Percentiles rank a stretch among this genome's conserved stretches.
Evolutionary conservation across 2,797 vertebrate genomes (phyloP).

Genomic region (Gambelia wislizenii): DNA sequence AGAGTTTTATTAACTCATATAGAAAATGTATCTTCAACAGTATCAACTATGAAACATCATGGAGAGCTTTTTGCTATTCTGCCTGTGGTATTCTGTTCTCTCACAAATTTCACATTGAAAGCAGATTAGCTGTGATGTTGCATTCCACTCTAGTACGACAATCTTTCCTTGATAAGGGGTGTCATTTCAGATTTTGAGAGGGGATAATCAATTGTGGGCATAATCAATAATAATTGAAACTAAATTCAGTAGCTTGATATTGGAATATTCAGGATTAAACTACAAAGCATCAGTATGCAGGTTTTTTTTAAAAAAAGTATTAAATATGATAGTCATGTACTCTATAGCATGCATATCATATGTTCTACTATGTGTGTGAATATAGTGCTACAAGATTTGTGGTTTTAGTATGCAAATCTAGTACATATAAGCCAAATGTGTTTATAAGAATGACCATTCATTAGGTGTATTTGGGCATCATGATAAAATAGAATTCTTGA

Average conservation of each 20-base stretch:
- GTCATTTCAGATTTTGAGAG: neutral
- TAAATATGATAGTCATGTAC: neutral
- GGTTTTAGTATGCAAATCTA: too few species aligned
- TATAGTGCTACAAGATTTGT: neutral
- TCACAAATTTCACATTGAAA: neutral
- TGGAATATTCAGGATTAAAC: neutral
- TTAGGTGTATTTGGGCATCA: neutral
- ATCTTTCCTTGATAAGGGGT: neutral
- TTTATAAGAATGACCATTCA: neutral
- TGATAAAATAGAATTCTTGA: neutral
- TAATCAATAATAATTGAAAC: neutral
- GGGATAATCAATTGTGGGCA: neutral
- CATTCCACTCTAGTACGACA: neutral
- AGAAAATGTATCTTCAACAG: neutral
- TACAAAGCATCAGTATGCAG: neutral
- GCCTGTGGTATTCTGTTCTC: neutral
- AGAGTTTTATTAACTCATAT: constrained; percentile 17
- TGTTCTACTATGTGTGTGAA: neutral
- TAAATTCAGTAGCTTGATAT: neutral
- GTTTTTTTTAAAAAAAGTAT: neutral
- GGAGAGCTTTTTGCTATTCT: neutral
- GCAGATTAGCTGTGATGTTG: neutral
- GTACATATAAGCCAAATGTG: neutral
- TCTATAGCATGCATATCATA: neutral
- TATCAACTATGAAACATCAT: neutral